Evolutionary conservation across 2,113 vertebrate genomes (phyloP), one percentile per base, ranked within the genome.

Genomic region (Chunga burmeisteri): DNA sequence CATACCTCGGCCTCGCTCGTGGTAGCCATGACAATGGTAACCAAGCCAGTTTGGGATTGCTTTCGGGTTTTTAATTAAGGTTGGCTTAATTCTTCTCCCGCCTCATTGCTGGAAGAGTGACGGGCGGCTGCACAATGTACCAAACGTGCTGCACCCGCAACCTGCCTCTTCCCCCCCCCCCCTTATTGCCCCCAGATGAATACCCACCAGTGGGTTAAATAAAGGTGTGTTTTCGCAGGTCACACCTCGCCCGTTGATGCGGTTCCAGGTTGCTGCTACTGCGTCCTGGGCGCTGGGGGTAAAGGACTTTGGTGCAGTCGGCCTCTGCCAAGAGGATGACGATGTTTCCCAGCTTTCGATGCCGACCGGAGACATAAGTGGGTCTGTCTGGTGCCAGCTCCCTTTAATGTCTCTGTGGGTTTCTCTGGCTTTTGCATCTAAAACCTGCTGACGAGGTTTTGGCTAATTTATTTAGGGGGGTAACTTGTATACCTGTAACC

Each of bases 171-270:
- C n/a, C n/a, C n/a, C n/a, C n/a, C n/a, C 4, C 17, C 12, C 2
- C 6, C 0, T 6, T n/a, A 11, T 46, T 56, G 3, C 11, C 11
- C 65, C 52, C 44, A 15, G 0, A 34, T 47, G 16, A 12, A 30
- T 22, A 7, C 42, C 66, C 38, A 10, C 1, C 27, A 16, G 9
- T 1, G 32, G 38, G 47, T 50, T 55, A 20, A 44, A 32, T 3
- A 5, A 2, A 9, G 0, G 2, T 7, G 53, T n/a, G 8, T 34
- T 50, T 16, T 8, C 1, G 1, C 1, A 3, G 34, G 68, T n/a
- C n/a, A n/a, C 2, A 1, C 29, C 36, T 16, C 1, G 6, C 26
- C 9, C 0, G 0, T 34, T 1, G 71, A 1, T 12, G 0, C 0
- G 0, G 21, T 34, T 17, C 23, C 55, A 22, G 66, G 65, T 11